These are phyloP conservation scores for Scaptomyza caliginosa DNA, from an alignment of 2,888 invertebrate genomes.

Conservation along the genomic window DNA sequence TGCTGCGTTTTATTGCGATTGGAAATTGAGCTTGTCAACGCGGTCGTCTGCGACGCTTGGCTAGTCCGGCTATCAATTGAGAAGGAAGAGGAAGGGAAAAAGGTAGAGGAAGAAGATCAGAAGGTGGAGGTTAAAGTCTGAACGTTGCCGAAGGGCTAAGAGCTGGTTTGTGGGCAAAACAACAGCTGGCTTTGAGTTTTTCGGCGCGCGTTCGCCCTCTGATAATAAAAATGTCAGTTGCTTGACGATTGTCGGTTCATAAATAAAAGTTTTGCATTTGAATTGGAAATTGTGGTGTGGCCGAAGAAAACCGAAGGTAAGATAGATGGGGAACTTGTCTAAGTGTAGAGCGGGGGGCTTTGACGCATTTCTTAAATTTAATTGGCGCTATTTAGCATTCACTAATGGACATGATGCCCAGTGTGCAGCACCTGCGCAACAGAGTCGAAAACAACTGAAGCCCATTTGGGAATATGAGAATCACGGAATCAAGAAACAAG, in stretches of 20 bases:
- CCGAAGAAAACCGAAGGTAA: background rate
- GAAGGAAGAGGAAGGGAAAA: background rate
- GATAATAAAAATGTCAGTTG: slow-evolving; percentile 82
- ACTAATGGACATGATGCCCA: slow-evolving; percentile 72
- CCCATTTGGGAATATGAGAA: slow-evolving; percentile 51
- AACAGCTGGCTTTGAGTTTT: slow-evolving; percentile 67
- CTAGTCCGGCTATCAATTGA: slow-evolving; percentile 54
- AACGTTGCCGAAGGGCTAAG: slow-evolving; percentile 11
- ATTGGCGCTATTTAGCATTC: slow-evolving; percentile 76
- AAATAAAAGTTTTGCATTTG: slow-evolving; percentile 78
- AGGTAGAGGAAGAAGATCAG: background rate
- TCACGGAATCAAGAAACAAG: slow-evolving; percentile 32
- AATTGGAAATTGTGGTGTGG: slow-evolving; percentile 65
- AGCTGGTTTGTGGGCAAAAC: slow-evolving; percentile 14
- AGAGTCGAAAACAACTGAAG: slow-evolving; percentile 12
- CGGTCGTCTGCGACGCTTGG: slow-evolving; percentile 68
- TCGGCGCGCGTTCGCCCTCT: slow-evolving; percentile 63
- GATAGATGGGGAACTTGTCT: slow-evolving; percentile 1
- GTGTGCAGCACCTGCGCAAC: slow-evolving; percentile 63
- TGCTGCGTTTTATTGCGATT: slow-evolving; percentile 80
- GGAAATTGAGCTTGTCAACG: slow-evolving; percentile 80
- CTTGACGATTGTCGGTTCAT: slow-evolving; percentile 77
- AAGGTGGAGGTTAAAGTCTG: slow-evolving; percentile 19
- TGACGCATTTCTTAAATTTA: slow-evolving; percentile 72
- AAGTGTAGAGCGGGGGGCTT: slow-evolving; percentile 19